Conservation (phyloP, 2,888 invertebrate genomes). For the Dione juno region DNA sequence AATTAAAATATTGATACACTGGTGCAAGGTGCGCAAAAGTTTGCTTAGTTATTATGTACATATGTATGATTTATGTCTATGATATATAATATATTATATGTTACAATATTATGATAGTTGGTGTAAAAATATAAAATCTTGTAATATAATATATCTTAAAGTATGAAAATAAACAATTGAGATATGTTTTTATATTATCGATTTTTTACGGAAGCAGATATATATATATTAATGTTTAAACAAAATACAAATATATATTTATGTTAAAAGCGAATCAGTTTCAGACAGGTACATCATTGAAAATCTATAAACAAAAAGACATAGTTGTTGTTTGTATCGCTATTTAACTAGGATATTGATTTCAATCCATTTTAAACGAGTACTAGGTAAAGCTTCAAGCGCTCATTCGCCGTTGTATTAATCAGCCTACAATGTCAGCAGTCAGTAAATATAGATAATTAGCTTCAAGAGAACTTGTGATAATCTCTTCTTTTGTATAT, state of each 20-base stretch:
- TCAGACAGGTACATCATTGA: no score
- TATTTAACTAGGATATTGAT: constrained; percentile 6
- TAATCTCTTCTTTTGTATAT: constrained; percentile 4
- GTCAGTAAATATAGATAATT: constrained; percentile 9
- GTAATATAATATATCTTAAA: no score
- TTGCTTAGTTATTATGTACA: background rate
- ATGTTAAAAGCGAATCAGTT: no score
- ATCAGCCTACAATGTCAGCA: constrained; percentile 17
- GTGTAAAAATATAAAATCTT: no score
- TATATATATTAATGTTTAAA: no score
- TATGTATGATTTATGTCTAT: background rate
- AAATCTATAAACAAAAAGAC: background rate
- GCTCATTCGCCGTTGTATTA: constrained; percentile 14
- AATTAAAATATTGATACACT: constrained; percentile 18
- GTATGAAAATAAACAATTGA: no score
- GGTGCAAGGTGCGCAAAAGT: background rate
- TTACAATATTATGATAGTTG: no score
- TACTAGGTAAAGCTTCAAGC: constrained; percentile 17
- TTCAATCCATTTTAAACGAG: constrained; percentile 19
- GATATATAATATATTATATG: background rate
- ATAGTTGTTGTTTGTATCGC: background rate
- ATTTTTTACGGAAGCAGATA: no score
- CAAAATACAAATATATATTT: no score
- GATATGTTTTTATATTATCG: no score
- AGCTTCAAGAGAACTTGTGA: constrained; percentile 14